Evolutionary conservation across 2,888 invertebrate species (phyloP), one percentile per base, ranked within the genome.

Genomic region (Cinara cedri): DNA sequence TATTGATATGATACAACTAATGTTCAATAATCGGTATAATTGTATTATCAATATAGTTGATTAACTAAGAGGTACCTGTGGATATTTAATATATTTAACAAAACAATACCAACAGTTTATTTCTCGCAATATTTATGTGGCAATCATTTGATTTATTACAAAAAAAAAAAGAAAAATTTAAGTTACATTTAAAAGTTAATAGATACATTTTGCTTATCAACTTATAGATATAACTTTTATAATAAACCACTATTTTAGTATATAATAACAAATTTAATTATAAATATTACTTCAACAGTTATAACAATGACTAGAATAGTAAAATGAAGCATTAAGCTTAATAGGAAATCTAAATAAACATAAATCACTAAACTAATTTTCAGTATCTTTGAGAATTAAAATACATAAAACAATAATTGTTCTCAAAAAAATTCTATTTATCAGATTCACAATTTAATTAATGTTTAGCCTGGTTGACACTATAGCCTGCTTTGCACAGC

Each of bases 271-370:
- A 66, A 66, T 66, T 57, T 54, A 44, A 65, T 68, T 19, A 68
- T 76, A 76, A 34, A 75, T 75, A 75, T 75, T 75, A 75, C 46
- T 76, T 76, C 42, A 76, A 76, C 6, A 57, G 26, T 46, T 57
- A n/a, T 66, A 76, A 76, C 76, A 76, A 68, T 76, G 76, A 76
- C 76, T 76, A 76, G 76, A 76, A 76, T 76, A 51, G 21, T 75
- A 65, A 34, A 34, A 75, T 65, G 65, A 54, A 71, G 71, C 71
- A 55, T 55, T 19, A 55, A 65, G 63, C 63, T 75, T 44, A 62
- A 62, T 62, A 72, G 63, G 24, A 54, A 65, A 24, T 65, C n/a
- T 65, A 65, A 13, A 44, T 74, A 75, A 54, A 65, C 21, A 65
- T 44, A 51, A 75, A 54, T 54, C 9, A n/a, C n/a, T n/a, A n/a